Base-by-base conservation (phyloP, 2,797 vertebrate species). In the Petrocephalus schoutedeni region DNA sequence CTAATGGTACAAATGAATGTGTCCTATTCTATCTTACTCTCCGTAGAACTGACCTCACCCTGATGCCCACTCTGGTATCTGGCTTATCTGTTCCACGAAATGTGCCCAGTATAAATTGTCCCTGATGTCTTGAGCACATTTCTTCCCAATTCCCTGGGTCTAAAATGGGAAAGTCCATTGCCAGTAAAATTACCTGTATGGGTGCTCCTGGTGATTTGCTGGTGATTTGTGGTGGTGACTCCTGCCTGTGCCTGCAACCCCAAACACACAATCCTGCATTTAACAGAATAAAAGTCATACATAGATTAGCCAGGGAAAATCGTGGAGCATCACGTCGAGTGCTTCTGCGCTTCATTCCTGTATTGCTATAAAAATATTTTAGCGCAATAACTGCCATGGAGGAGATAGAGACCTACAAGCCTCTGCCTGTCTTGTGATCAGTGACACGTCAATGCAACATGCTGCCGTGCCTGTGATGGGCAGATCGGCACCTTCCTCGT, bases 1-100 rank as follows among this genome's bases (percentile, higher is more conserved):
- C 74, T 80, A 80, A 49, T 80, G 16, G 74, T 80, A 80, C 74
- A 80, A 80, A 80, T 80, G 41, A 41, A 71, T 71, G 64, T 67
- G 74, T 49, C 36, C 74, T n/a, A 41, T 80, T 80, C 32, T 49
- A 45, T 80, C 74, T 9, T 49, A 49, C 41, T 16, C 74, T 45
- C 74, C 19, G 74, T 21, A 80, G 41, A 80, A n/a, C 16, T 49
- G 74, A 80, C 74, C 4, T n/a, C 19, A 49, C 49, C 41, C 74
- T 80, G 74, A 80, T 49, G 36, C 41, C 74, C 41, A 49, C 16
- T 49, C 74, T 80, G 36, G 8, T 6, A 9, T n/a, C 12, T 80
- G 41, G 36, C 32, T 80, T n/a, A 21, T 80, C 41, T 80, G 74
- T 80, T 49, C 41, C 19, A 21, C 16, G 3, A 80, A 49, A 80